A percentile compares a stretch with the other conserved stretches of the same genome.
Conservation (phyloP, 2,113 vertebrate species). For the Hypomesus transpacificus region DNA sequence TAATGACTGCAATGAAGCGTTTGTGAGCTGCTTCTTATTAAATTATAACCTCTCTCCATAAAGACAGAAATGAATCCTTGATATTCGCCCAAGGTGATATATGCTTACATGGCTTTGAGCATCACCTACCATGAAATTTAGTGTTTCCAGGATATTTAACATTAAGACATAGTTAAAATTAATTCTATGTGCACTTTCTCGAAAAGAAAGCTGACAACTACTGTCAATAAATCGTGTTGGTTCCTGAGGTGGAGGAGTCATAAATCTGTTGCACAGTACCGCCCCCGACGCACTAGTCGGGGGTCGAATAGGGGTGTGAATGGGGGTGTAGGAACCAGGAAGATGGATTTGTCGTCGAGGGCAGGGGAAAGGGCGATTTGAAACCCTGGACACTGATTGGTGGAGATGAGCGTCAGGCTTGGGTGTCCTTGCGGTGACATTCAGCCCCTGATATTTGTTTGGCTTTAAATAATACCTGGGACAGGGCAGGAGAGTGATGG, state of each 20-base stretch:
- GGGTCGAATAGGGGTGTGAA: conserved; percentile 62
- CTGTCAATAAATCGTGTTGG: conserved; percentile 89
- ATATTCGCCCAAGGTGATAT: conserved; percentile 60
- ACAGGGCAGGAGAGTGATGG: conserved; percentile 92
- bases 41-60: conserved; percentile 58
- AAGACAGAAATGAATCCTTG: conserved; percentile 54
- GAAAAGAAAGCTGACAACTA: conserved; percentile 83
- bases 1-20: conserved; percentile 72
- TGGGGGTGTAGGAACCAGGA: conserved; percentile 72
- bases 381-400: conserved; percentile 81
- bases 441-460: conserved; percentile 96
- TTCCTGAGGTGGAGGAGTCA: conserved; percentile 71
- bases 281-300: conserved; percentile 61
- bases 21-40: conserved; percentile 74
- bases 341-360: conserved; percentile 90
- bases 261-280: conserved; percentile 65
- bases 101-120: conserved; percentile 64
- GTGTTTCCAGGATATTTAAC: conserved; percentile 81
- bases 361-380: conserved; percentile 88
- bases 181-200: conserved; percentile 83
- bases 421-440: conserved; percentile 96
- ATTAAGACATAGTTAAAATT: conserved; percentile 89
- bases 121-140: conserved; percentile 70
- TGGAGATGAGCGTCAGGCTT: conserved; percentile 67
- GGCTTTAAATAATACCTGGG: conserved; percentile 97